Evolutionary conservation across 2,113 vertebrate species (phyloP).

Genomic region (Clupea harengus): DNA sequence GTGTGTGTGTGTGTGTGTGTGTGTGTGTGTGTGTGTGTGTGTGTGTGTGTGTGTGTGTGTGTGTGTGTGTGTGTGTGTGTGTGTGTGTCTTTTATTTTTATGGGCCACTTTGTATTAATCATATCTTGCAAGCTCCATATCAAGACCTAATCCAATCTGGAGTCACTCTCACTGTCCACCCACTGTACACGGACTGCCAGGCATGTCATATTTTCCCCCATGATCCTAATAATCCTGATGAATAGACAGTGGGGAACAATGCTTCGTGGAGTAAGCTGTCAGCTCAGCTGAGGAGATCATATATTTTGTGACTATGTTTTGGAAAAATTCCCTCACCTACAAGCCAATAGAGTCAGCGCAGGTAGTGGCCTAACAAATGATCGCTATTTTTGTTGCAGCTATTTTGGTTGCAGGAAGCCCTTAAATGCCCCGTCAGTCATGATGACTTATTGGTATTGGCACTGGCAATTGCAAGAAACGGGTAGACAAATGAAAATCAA

Average conservation of each 20-base stretch:
- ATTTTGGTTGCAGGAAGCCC: slow-evolving; percentile 5
- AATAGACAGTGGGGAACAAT: slow-evolving; percentile 7
- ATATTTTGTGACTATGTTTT: slow-evolving; percentile 10
- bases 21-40: not conserved
- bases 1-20: slow-evolving; percentile 10
- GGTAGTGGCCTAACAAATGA: slow-evolving; percentile 24
- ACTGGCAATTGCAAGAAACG: slow-evolving; percentile 33
- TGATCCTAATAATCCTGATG: slow-evolving; percentile 18
- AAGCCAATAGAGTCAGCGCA: slow-evolving; percentile 20
- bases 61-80: slow-evolving; percentile 19
- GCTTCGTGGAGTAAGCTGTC: slow-evolving; percentile 5
- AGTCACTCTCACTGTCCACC: slow-evolving; percentile 9
- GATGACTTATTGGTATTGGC: slow-evolving; percentile 25
- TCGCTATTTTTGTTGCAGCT: slow-evolving; percentile 17
- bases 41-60: not conserved
- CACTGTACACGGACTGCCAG: not conserved
- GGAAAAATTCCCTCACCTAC: slow-evolving; percentile 3
- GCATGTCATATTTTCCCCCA: not conserved
- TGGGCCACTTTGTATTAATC: not conserved
- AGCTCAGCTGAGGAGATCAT: slow-evolving; percentile 11
- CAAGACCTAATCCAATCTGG: slow-evolving; percentile 1
- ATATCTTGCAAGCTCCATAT: slow-evolving; percentile 16
- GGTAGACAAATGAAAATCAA: slow-evolving; percentile 41
- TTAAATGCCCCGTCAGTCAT: slow-evolving; percentile 27
- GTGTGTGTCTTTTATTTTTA: slow-evolving; percentile 1